Percentiles rank a stretch among this genome's conserved stretches.
These are phyloP conservation scores for Chromobotia macracanthus DNA, from an alignment of 2,797 vertebrate species.

Conservation along the genomic window DNA sequence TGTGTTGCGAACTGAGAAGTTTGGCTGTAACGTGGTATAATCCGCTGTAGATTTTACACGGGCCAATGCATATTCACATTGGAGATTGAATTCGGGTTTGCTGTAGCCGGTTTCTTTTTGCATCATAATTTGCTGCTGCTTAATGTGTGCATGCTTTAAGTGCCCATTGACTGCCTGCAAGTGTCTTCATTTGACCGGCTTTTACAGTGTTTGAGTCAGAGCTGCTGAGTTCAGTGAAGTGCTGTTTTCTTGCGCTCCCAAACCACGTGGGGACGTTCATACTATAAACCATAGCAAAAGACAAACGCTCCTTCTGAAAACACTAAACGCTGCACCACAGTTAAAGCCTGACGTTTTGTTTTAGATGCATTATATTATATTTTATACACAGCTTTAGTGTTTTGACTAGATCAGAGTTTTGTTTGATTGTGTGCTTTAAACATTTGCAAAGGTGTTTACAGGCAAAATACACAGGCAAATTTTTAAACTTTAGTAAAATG, in stretches of 20 bases:
- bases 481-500: not conserved
- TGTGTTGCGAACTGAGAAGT: not conserved
- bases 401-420: not conserved
- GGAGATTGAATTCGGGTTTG: not conserved
- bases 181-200: not conserved
- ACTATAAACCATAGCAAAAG: slow-evolving; percentile 1
- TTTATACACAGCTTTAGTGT: not conserved
- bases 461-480: too few species aligned
- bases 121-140: not conserved
- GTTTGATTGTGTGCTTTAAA: not conserved
- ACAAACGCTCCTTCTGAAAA: not conserved
- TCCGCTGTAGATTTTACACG: not conserved
- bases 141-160: not conserved
- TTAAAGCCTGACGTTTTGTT: not conserved
- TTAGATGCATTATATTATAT: not conserved
- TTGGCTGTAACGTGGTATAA: slow-evolving; percentile 18
- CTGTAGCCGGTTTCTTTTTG: not conserved
- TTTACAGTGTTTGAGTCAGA: not conserved
- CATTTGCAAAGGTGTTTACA: not conserved
- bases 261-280: slow-evolving; percentile 68
- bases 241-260: slow-evolving; percentile 33
- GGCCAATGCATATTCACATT: slow-evolving; percentile 16
- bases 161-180: not conserved
- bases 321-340: too few species aligned
- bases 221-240: slow-evolving; percentile 4